Evolutionary conservation across 1,140 invertebrate species (phyloP).

Genomic region (Bombus affinis): DNA sequence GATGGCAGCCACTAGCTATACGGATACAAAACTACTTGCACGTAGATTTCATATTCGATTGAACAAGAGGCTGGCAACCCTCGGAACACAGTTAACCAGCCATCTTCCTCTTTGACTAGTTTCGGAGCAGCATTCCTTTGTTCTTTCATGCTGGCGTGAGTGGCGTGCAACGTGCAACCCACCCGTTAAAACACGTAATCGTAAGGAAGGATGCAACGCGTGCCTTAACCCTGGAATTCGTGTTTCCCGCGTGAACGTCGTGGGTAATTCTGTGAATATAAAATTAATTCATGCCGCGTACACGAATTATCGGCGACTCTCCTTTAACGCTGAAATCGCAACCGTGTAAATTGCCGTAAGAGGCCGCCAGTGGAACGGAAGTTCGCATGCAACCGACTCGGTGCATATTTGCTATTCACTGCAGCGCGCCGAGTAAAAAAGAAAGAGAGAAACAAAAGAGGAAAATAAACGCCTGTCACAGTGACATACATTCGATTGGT

Average conservation of each 20-base stretch:
- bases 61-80: background rate
- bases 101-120: background rate
- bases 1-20: too few relatives aligned
- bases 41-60: background rate
- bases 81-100: background rate
- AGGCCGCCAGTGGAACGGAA: background rate
- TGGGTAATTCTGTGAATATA: background rate
- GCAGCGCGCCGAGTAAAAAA: too few relatives aligned
- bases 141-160: background rate
- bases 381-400: background rate
- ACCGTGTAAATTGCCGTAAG: background rate
- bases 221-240: background rate
- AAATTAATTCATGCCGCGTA: slow-evolving; percentile 1
- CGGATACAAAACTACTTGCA: too few relatives aligned
- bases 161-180: background rate
- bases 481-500: background rate
- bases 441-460: too few relatives aligned
- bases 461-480: background rate
- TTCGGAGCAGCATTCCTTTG: background rate
- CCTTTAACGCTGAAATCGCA: background rate
- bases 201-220: background rate
- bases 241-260: too few relatives aligned
- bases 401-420: background rate
- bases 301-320: background rate
- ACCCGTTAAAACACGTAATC: background rate